phyloP scores from a whole-genome alignment of 2,888 invertebrate genomes.

The Lysandra bellargus region DNA sequence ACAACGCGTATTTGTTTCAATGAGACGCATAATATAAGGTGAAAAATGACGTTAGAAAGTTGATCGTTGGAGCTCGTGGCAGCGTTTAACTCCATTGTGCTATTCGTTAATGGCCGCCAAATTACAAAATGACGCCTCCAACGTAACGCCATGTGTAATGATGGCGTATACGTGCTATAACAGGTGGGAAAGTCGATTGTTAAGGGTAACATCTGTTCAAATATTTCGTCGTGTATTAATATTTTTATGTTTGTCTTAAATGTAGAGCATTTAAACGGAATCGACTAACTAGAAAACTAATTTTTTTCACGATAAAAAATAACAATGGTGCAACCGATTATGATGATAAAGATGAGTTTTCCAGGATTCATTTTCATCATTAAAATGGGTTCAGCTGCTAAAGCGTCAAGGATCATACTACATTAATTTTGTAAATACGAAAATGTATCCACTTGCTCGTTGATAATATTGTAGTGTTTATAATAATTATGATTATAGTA shows the following conservation, averaged over 20 bases:
- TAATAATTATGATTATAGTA: too few species aligned
- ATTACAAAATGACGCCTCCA: constrained; percentile 6
- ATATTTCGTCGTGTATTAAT: not conserved
- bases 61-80: constrained; percentile 3
- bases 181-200: not conserved
- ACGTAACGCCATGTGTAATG: constrained; percentile 20
- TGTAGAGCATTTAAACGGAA: not conserved
- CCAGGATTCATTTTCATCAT: too few species aligned
- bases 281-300: not conserved
- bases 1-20: constrained; percentile 25
- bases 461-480: too few species aligned
- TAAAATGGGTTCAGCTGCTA: too few species aligned
- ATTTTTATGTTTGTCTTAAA: not conserved
- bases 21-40: constrained; percentile 25
- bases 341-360: too few species aligned
- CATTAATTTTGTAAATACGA: too few species aligned
- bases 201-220: not conserved
- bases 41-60: constrained; percentile 48
- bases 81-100: constrained; percentile 30
- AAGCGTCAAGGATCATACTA: too few species aligned
- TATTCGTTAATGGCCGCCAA: constrained; percentile 40
- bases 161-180: not conserved
- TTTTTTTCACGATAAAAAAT: too few species aligned
- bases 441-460: too few species aligned
- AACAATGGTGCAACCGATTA: too few species aligned